These are phyloP conservation scores for Columba janthina DNA, from an alignment of 2,113 vertebrate genomes.

Conservation along the genomic window DNA sequence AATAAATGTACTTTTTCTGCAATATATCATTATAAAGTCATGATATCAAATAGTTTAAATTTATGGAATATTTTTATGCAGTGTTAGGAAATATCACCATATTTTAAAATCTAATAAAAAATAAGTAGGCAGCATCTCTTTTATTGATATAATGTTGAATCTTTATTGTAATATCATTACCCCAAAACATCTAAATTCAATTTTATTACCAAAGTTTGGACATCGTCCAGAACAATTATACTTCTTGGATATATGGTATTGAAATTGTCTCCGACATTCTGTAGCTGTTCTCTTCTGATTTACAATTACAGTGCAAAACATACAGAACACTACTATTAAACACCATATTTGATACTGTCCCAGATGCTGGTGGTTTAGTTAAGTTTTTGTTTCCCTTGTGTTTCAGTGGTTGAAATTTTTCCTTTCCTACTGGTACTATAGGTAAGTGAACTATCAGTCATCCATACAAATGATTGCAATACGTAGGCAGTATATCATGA, in stretches of 20 bases:
- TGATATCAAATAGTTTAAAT: background rate
- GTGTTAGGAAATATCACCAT: constrained; percentile 10
- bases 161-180: constrained; percentile 32
- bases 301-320: background rate
- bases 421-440: background rate
- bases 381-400: background rate
- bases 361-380: background rate
- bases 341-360: background rate
- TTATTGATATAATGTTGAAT: background rate
- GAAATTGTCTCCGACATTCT: background rate
- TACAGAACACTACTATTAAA: background rate
- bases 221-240: constrained; percentile 4
- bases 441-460: background rate
- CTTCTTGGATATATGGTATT: background rate
- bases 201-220: constrained; percentile 30
- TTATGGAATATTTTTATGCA: background rate
- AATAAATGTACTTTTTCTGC: background rate
- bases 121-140: constrained; percentile 13
- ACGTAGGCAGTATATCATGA: background rate
- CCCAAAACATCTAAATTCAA: background rate
- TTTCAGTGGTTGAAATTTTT: background rate
- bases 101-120: constrained; percentile 56
- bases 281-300: background rate
- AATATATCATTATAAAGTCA: background rate
- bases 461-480: background rate